Conservation (phyloP, 1,140 invertebrate species). For the Drosophila baimaii region DNA sequence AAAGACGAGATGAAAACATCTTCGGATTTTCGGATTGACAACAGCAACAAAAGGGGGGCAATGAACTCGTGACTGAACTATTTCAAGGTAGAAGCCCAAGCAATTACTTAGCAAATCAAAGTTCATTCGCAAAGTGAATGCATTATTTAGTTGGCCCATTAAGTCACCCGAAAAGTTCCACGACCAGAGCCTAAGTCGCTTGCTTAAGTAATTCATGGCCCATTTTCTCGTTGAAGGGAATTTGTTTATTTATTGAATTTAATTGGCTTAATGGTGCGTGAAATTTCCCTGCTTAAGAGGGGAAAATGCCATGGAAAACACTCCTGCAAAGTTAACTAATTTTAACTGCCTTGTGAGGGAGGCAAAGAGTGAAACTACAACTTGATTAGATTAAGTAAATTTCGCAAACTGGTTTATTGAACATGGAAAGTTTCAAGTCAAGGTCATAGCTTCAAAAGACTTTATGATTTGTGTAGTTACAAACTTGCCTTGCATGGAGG, state of each 20-base stretch:
- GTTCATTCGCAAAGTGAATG: slow-evolving; percentile 7
- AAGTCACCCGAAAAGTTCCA: slow-evolving; percentile 6
- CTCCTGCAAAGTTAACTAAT: not conserved
- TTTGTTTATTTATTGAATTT: slow-evolving; percentile 30
- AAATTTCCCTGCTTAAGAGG: not conserved
- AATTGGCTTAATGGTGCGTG: slow-evolving; percentile 17
- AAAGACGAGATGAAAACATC: not conserved
- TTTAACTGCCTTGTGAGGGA: slow-evolving; percentile 2
- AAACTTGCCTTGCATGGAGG: no score
- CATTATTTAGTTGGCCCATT: slow-evolving; percentile 1
- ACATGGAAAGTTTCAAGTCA: not conserved
- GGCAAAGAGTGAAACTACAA: not conserved
- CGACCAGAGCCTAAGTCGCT: not conserved
- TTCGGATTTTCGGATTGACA: not conserved
- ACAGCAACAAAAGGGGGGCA: not conserved
- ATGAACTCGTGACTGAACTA: slow-evolving; percentile 1
- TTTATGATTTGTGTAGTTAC: no score
- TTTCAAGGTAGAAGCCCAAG: not conserved
- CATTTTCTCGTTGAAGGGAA: slow-evolving; percentile 21
- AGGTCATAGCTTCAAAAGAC: no score
- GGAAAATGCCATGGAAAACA: slow-evolving; percentile 1
- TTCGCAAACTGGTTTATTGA: not conserved
- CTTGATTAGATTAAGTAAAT: slow-evolving; percentile 8
- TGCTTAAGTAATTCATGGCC: slow-evolving; percentile 13
- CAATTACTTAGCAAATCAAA: slow-evolving; percentile 4